Percentiles rank a stretch among this genome's conserved stretches.
Evolutionary conservation across 2,797 vertebrate genomes (phyloP).

Genomic region (Lepus townsendii): DNA sequence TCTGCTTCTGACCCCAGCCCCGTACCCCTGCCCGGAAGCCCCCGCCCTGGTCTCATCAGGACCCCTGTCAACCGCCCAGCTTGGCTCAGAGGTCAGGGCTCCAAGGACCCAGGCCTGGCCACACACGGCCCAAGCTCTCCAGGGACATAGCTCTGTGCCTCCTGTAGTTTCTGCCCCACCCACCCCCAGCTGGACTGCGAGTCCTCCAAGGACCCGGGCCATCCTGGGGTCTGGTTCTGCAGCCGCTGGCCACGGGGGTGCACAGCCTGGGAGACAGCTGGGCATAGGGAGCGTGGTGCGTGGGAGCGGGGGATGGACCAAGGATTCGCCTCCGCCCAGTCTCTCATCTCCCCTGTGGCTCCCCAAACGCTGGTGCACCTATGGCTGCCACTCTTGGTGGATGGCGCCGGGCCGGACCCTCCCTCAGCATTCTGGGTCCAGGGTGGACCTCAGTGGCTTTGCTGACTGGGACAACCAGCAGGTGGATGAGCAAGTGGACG

Average conservation of each 20-base stretch:
- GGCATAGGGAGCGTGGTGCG: too few relatives aligned
- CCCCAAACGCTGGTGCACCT: too few relatives aligned
- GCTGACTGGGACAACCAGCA: background rate
- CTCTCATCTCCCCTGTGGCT: background rate
- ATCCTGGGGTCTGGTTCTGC: too few relatives aligned
- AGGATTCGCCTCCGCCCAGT: too few relatives aligned
- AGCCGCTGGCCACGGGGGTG: background rate
- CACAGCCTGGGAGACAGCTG: too few relatives aligned
- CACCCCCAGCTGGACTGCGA: background rate
- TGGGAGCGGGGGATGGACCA: too few relatives aligned
- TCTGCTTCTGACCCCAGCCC: accelerated
- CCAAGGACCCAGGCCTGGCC: background rate
- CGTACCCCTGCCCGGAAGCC: background rate
- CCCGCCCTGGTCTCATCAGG: background rate
- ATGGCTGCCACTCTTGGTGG: too few relatives aligned
- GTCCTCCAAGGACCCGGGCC: background rate
- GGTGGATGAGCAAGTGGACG: background rate
- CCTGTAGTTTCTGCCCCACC: too few relatives aligned
- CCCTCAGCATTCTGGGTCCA: background rate
- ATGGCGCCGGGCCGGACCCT: too few relatives aligned
- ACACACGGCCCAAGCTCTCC: too few relatives aligned
- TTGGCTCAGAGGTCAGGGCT: background rate
- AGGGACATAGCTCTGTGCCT: too few relatives aligned
- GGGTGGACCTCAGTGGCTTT: background rate
- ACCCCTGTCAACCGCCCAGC: background rate